Percentiles rank a stretch among this genome's conserved stretches.
Conservation (phyloP, 2,113 vertebrate genomes). For the Erythrolamprus reginae region DNA sequence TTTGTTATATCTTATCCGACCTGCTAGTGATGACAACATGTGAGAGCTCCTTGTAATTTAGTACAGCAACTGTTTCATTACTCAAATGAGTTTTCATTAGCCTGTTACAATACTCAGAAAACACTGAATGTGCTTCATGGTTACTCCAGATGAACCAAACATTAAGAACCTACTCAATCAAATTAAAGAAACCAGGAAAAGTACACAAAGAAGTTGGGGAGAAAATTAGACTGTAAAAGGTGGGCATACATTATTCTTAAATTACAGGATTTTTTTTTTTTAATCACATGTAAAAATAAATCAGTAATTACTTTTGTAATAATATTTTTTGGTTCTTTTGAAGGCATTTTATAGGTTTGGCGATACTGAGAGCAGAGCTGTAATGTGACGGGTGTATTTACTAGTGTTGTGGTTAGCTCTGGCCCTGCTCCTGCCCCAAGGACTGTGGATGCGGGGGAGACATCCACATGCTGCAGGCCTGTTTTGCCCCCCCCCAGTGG, state of each 20-base stretch:
- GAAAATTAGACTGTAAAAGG: background rate
- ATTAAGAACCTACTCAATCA: background rate
- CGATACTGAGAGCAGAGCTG: background rate
- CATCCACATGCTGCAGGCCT: too few species aligned
- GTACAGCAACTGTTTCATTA: background rate
- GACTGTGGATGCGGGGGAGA: too few species aligned
- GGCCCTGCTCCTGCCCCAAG: too few species aligned
- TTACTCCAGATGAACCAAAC: background rate
- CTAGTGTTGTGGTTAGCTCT: too few species aligned
- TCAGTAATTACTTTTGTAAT: background rate
- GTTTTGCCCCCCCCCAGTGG: too few species aligned
- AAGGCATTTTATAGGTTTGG: background rate
- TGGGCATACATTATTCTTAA: background rate
- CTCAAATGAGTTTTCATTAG: background rate
- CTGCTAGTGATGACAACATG: background rate
- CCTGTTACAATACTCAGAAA: background rate
- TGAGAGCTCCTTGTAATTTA: background rate
- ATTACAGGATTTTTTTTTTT: background rate
- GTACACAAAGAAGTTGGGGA: background rate
- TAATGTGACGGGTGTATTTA: background rate
- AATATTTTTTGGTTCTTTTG: background rate
- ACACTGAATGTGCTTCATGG: background rate
- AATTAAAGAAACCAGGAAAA: background rate
- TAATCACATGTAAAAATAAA: background rate
- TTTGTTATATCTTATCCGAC: background rate